Percentiles rank a stretch among this genome's conserved stretches.
Conservation (phyloP, 2,113 vertebrate genomes). For the Recurvirostra avosetta region DNA sequence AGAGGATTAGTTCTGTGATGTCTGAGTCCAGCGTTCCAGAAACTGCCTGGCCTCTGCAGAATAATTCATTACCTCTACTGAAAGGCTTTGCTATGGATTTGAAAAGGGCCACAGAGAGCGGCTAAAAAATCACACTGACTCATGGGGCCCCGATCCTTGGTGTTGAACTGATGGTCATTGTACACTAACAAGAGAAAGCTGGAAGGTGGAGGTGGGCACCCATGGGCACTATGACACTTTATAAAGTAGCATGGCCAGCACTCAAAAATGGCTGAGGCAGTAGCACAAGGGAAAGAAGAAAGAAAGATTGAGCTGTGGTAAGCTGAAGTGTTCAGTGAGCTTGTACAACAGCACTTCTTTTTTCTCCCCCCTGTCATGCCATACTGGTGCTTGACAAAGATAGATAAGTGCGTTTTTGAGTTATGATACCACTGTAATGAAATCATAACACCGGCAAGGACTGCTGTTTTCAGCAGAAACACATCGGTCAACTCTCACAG, state of each 20-base stretch:
- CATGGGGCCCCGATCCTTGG: not conserved
- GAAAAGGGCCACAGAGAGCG: not conserved
- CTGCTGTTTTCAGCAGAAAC: slow-evolving; percentile 23
- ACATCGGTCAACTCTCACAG: not conserved
- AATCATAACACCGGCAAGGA: not conserved
- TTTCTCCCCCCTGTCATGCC: not conserved
- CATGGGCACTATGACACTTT: not conserved
- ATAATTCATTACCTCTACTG: slow-evolving; percentile 10
- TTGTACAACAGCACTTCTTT: not conserved
- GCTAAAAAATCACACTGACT: not conserved
- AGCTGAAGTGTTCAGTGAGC: not conserved
- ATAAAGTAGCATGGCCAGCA: not conserved
- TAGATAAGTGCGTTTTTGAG: not conserved
- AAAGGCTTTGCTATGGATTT: slow-evolving; percentile 9
- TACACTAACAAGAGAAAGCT: not conserved
- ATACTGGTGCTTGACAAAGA: not conserved
- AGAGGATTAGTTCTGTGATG: slow-evolving; percentile 44
- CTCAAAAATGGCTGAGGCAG: not conserved
- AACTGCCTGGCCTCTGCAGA: not conserved
- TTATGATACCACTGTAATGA: not conserved
- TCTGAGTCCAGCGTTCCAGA: slow-evolving; percentile 23
- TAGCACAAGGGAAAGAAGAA: not conserved
- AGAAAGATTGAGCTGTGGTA: not conserved
- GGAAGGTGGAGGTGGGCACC: not conserved
- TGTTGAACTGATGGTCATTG: not conserved